Conservation (phyloP, 2,888 invertebrate genomes). For the Sympetrum striolatum region DNA sequence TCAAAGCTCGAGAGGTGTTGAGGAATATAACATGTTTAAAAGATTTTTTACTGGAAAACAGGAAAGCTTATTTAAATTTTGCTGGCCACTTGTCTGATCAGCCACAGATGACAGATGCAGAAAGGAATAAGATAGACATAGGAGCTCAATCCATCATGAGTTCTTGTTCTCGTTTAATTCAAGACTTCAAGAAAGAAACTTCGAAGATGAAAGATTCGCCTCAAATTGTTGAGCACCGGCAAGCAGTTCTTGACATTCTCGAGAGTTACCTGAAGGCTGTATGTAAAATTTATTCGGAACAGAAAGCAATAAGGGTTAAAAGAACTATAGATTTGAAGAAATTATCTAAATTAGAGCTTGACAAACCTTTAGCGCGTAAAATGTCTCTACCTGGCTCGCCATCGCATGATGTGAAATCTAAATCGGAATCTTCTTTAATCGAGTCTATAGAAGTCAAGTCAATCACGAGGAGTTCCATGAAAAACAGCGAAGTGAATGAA, state of each 20-base stretch:
- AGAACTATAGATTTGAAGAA: slow-evolving; percentile 83
- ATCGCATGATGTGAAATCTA: not conserved
- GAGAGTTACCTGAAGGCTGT: slow-evolving; percentile 84
- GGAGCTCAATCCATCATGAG: slow-evolving; percentile 86
- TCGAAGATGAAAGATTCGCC: slow-evolving; percentile 62
- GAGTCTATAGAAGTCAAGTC: slow-evolving; percentile 48
- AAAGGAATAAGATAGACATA: slow-evolving; percentile 85
- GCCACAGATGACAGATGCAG: slow-evolving; percentile 79
- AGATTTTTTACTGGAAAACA: slow-evolving; percentile 82
- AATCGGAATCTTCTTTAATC: slow-evolving; percentile 54
- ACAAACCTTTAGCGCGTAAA: slow-evolving; percentile 37
- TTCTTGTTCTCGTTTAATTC: slow-evolving; percentile 77
- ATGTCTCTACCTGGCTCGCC: not conserved
- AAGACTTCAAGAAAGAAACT: slow-evolving; percentile 76
- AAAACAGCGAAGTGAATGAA: not conserved
- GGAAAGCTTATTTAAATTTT: slow-evolving; percentile 85
- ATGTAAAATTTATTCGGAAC: slow-evolving; percentile 86
- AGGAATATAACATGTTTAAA: slow-evolving; percentile 79
- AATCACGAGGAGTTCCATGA: slow-evolving; percentile 41
- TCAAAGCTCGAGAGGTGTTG: slow-evolving; percentile 78
- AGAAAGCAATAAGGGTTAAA: slow-evolving; percentile 86
- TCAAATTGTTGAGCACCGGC: slow-evolving; percentile 80
- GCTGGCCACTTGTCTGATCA: slow-evolving; percentile 72
- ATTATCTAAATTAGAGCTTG: slow-evolving; percentile 72
- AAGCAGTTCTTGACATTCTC: slow-evolving; percentile 75